phyloP scores from a whole-genome alignment of 30 jellyfish, hydroid and myxozoan genomes.

The Cassiopea andromeda region DNA sequence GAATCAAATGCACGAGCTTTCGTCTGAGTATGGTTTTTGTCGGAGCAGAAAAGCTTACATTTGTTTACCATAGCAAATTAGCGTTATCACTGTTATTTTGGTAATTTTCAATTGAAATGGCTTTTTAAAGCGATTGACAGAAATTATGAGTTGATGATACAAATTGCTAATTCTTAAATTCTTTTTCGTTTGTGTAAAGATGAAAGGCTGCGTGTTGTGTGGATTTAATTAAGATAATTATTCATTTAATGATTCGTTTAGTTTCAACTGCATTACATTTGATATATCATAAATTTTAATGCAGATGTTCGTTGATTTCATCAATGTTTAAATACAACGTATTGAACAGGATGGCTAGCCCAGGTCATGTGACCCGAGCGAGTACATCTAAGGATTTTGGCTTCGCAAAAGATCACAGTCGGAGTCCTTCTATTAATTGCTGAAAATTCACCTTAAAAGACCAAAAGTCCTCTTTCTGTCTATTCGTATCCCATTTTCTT shows the following conservation, averaged over 20 bases:
- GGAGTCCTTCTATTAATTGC: too few relatives aligned
- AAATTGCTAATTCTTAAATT: slow-evolving; percentile 14
- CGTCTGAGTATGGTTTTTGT: not conserved
- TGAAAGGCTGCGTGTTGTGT: slow-evolving; percentile 36
- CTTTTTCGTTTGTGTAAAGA: not conserved
- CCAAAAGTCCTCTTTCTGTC: too few relatives aligned
- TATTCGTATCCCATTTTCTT: too few relatives aligned
- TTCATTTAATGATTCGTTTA: not conserved
- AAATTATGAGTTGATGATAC: slow-evolving; percentile 33
- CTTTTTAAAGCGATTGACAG: slow-evolving; percentile 9
- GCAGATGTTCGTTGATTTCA: not conserved
- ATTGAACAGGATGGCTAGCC: not conserved
- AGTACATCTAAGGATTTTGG: not conserved
- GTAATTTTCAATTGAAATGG: slow-evolving; percentile 19
- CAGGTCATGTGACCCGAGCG: slow-evolving; percentile 5
- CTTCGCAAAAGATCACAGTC: not conserved
- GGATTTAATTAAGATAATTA: not conserved
- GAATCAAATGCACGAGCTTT: not conserved
- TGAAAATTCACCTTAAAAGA: too few relatives aligned
- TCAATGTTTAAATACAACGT: not conserved
- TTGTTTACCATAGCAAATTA: not conserved
- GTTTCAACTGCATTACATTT: not conserved
- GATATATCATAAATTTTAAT: not conserved
- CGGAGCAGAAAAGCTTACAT: not conserved
- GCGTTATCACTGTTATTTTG: not conserved